phyloP scores from a whole-genome alignment of 2,888 invertebrate genomes.

The Maniola hyperantus region DNA sequence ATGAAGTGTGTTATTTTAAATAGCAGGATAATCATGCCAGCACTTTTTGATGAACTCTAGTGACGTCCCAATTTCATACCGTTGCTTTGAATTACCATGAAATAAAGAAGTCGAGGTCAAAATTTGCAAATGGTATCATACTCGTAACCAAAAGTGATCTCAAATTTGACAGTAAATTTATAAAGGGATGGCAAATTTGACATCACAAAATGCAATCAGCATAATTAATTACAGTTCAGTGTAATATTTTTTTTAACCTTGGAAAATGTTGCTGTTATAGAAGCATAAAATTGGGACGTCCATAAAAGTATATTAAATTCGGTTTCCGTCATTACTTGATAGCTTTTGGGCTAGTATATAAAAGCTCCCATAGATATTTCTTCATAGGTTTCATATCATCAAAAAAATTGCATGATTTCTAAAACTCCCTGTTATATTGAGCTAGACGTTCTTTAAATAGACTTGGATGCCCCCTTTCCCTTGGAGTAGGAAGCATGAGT shows the following conservation, averaged over 20 bases:
- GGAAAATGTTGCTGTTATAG: too few relatives aligned
- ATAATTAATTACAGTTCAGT: too few relatives aligned
- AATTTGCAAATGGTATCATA: too few relatives aligned
- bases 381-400: slow-evolving; percentile 30
- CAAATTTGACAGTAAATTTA: too few relatives aligned
- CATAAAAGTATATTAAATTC: neutral
- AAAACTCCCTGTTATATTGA: slow-evolving; percentile 24
- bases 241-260: too few relatives aligned
- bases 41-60: too few relatives aligned
- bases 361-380: slow-evolving; percentile 8
- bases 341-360: slow-evolving; percentile 33
- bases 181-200: too few relatives aligned
- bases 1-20: too few relatives aligned
- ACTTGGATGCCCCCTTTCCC: slow-evolving; percentile 29
- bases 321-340: slow-evolving; percentile 24
- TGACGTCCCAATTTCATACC: neutral
- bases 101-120: too few relatives aligned
- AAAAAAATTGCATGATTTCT: slow-evolving; percentile 31
- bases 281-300: slow-evolving; percentile 9
- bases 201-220: neutral
- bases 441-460: slow-evolving; percentile 25
- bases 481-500: slow-evolving; percentile 33
- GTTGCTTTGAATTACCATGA: too few relatives aligned
- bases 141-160: too few relatives aligned
- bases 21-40: too few relatives aligned